These are phyloP conservation scores for Eulacestoma nigropectus DNA, from an alignment of 2,113 vertebrate genomes.

Conservation along the genomic window DNA sequence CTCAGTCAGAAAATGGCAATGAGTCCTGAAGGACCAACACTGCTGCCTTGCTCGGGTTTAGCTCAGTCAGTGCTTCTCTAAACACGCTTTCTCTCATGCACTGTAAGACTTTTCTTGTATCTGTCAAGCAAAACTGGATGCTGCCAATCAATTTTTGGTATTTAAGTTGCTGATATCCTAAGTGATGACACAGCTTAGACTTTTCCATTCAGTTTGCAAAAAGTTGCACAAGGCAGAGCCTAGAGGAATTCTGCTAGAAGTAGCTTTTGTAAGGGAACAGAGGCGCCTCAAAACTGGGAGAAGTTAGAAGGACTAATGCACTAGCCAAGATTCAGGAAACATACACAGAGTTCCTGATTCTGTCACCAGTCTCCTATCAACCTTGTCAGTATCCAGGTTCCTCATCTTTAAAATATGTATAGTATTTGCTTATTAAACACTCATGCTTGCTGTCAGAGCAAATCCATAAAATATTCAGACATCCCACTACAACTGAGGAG, in stretches of 20 bases:
- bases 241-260: neutral
- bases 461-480: neutral
- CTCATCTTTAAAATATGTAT: neutral
- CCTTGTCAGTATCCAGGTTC: neutral
- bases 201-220: neutral
- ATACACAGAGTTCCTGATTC: neutral
- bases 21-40: neutral
- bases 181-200: neutral
- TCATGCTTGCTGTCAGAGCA: neutral
- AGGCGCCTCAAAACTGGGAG: accelerated
- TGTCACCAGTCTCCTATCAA: neutral
- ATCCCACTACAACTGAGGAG: neutral
- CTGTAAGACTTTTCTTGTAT: neutral
- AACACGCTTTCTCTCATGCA: neutral
- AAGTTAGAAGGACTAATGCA: neutral
- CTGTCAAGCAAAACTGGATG: neutral
- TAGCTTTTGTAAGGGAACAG: neutral
- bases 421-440: neutral
- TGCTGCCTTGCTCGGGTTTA: neutral
- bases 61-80: neutral
- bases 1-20: neutral
- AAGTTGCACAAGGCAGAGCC: neutral
- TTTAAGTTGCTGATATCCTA: neutral
- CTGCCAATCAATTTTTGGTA: neutral
- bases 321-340: neutral